phyloP scores from a whole-genome alignment of 2,113 vertebrate species.

The Solenodon paradoxus region DNA sequence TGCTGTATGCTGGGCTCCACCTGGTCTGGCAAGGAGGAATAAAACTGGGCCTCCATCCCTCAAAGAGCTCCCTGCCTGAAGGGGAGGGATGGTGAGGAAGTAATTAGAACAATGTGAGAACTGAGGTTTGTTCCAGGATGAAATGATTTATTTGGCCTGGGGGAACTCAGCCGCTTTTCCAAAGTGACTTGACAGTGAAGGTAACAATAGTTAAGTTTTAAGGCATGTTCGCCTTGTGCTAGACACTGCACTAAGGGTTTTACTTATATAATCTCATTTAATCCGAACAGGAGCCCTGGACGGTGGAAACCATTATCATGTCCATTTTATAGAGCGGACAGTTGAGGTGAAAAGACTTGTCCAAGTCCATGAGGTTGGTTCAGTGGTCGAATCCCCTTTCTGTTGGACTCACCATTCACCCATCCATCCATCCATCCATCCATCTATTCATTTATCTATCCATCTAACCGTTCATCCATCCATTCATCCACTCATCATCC shows the following conservation, averaged over 20 bases:
- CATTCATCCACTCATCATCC: neutral
- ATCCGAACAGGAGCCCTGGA: neutral
- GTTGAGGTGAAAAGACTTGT: neutral
- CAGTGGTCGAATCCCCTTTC: neutral
- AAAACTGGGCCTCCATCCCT: neutral
- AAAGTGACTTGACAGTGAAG: neutral
- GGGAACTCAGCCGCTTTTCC: neutral
- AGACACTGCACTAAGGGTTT: neutral
- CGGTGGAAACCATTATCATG: no score
- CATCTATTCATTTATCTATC: neutral
- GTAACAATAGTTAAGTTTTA: neutral
- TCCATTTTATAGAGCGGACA: neutral
- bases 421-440: neutral
- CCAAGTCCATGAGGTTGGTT: neutral
- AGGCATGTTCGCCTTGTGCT: neutral
- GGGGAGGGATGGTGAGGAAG: neutral
- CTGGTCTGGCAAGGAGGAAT: neutral
- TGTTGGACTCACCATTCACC: neutral
- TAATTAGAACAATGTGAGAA: neutral
- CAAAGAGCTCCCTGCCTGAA: neutral
- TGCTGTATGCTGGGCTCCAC: neutral
- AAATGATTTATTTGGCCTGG: neutral
- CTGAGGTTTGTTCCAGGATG: neutral
- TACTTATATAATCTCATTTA: neutral
- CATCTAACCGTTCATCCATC: neutral